These are phyloP conservation scores for Cydia amplana DNA, from an alignment of 1,140 invertebrate species.

Conservation along the genomic window DNA sequence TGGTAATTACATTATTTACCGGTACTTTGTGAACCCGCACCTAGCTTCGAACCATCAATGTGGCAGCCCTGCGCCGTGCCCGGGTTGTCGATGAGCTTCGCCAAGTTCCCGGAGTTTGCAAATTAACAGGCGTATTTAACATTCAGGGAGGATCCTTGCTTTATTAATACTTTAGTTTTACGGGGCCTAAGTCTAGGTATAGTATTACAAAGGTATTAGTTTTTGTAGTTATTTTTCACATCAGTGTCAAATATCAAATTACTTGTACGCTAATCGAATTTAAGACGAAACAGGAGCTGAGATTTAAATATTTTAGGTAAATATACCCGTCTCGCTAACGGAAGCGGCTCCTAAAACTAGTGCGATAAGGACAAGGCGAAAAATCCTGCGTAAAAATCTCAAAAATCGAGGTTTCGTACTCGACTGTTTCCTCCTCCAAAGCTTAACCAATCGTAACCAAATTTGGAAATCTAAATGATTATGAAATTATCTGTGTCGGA, in stretches of 20 bases:
- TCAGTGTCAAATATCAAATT: neutral
- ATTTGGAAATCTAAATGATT: too few relatives aligned
- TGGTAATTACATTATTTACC: neutral
- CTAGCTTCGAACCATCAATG: neutral
- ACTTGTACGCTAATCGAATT: too few relatives aligned
- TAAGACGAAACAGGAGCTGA: too few relatives aligned
- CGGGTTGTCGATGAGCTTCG: neutral
- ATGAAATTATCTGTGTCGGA: too few relatives aligned
- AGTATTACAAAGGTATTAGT: neutral
- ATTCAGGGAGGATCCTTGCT: neutral
- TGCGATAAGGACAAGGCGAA: too few relatives aligned
- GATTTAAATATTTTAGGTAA: too few relatives aligned
- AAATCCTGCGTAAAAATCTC: too few relatives aligned
- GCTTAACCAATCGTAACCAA: too few relatives aligned
- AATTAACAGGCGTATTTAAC: neutral
- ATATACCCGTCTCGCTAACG: too few relatives aligned
- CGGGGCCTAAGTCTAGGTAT: neutral
- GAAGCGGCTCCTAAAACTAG: too few relatives aligned
- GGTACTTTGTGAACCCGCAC: neutral
- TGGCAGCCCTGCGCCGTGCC: neutral
- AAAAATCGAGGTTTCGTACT: too few relatives aligned
- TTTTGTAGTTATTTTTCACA: neutral
- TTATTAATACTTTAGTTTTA: slow-evolving; percentile 14
- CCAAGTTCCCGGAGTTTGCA: neutral
- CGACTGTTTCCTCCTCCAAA: too few relatives aligned